Percentiles rank a stretch among this genome's conserved stretches.
Conservation (phyloP, 2,888 invertebrate species). For the Anticlea derivata region DNA sequence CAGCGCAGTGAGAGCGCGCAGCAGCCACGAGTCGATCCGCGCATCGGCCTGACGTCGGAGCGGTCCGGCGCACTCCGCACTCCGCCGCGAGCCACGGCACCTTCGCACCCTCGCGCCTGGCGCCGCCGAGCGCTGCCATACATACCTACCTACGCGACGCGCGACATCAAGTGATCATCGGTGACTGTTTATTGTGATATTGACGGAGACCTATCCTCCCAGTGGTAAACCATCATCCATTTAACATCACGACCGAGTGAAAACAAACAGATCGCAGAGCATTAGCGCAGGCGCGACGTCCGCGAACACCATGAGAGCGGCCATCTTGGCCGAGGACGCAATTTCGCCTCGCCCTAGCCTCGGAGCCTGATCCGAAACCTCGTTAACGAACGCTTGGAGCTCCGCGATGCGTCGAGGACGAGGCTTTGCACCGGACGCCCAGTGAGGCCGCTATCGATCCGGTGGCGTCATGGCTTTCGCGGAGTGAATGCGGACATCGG, state of each 20-base stretch:
- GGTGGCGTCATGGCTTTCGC: slow-evolving; percentile 76
- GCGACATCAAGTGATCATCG: slow-evolving; percentile 48
- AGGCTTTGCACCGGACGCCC: slow-evolving; percentile 65
- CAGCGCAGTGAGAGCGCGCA: slow-evolving; percentile 43
- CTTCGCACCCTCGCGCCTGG: slow-evolving; percentile 54
- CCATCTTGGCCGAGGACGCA: slow-evolving; percentile 80
- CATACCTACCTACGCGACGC: slow-evolving; percentile 53
- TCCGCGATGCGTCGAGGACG: slow-evolving; percentile 63
- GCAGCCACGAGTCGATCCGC: slow-evolving; percentile 61
- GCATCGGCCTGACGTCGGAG: slow-evolving; percentile 67
- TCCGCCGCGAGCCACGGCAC: slow-evolving; percentile 58
- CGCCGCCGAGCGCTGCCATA: slow-evolving; percentile 41
- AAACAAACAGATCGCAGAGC: slow-evolving; percentile 77
- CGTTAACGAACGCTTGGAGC: slow-evolving; percentile 46
- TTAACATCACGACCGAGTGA: slow-evolving; percentile 58
- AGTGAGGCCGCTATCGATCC: slow-evolving; percentile 79
- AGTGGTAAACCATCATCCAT: slow-evolving; percentile 47
- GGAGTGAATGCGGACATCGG: slow-evolving; percentile 82
- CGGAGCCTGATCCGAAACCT: slow-evolving; percentile 62
- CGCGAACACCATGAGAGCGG: slow-evolving; percentile 78
- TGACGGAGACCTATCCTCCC: slow-evolving; percentile 34
- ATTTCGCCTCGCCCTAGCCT: slow-evolving; percentile 81
- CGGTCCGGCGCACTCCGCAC: slow-evolving; percentile 65
- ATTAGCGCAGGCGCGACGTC: slow-evolving; percentile 77
- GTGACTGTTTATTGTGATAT: slow-evolving; percentile 54